Percentiles rank a stretch among this genome's conserved stretches.
Conservation (phyloP, 1,140 invertebrate species). For the Orchesella cincta region DNA sequence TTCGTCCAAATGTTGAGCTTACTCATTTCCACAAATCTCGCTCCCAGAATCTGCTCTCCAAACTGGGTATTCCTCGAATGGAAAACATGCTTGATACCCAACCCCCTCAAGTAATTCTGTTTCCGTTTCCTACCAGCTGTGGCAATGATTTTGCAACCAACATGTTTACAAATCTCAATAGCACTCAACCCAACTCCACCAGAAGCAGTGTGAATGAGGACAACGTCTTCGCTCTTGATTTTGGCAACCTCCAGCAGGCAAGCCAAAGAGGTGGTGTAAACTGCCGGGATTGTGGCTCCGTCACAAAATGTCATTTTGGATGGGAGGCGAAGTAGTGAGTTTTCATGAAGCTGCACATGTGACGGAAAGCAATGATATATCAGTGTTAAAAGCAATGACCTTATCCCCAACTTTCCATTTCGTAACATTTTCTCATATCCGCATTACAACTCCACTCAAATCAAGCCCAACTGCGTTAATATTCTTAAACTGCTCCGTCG, state of each 20-base stretch:
- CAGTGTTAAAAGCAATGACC: background rate
- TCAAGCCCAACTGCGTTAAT: constrained; percentile 13
- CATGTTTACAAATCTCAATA: constrained; percentile 2
- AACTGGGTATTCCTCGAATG: background rate
- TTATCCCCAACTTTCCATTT: constrained; percentile 5
- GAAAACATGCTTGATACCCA: constrained; percentile 22
- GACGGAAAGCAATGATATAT: background rate
- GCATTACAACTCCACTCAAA: constrained; percentile 1
- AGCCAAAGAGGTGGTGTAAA: background rate
- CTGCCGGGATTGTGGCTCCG: constrained; percentile 8
- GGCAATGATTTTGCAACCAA: constrained; percentile 14
- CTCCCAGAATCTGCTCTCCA: background rate
- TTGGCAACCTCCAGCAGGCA: constrained; percentile 4
- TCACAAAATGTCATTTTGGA: background rate
- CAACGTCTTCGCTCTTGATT: background rate
- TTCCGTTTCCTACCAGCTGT: constrained; percentile 8
- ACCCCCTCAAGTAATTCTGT: background rate
- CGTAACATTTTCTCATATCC: background rate
- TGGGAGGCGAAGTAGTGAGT: background rate
- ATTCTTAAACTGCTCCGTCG: background rate
- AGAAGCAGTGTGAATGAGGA: constrained; percentile 34
- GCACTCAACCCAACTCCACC: constrained; percentile 29
- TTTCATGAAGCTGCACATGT: background rate
- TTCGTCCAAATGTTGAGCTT: constrained; percentile 22
- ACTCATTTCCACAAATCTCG: constrained; percentile 30